These are phyloP conservation scores for Mustela lutreola DNA, from an alignment of 2,113 vertebrate genomes.

Conservation along the genomic window DNA sequence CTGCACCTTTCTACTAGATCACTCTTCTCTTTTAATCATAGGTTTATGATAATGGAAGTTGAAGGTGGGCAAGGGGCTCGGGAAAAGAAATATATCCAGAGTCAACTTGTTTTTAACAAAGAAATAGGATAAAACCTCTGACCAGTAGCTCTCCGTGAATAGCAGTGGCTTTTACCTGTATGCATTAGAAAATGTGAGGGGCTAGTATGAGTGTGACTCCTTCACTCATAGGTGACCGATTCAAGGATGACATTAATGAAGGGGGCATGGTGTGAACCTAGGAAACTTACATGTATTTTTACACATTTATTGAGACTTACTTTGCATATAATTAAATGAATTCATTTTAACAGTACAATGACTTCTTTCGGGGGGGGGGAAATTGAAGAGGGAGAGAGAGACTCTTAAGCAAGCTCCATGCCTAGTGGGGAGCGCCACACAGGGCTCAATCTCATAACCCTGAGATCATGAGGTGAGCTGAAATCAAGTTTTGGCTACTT, in stretches of 20 bases:
- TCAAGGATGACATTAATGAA: background rate
- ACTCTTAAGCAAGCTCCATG: background rate
- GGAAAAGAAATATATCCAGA: background rate
- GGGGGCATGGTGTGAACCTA: background rate
- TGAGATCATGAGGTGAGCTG: background rate
- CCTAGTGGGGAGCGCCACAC: background rate
- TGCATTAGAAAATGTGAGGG: background rate
- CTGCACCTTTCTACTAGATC: background rate
- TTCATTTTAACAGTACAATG: background rate
- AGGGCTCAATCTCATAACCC: background rate
- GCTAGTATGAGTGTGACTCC: background rate
- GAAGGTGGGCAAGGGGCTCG: background rate
- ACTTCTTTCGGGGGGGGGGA: background rate
- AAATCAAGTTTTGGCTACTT: no score
- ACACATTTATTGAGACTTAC: background rate
- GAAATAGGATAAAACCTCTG: background rate
- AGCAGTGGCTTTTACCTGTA: background rate
- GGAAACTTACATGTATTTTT: background rate
- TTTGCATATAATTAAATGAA: background rate
- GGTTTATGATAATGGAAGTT: background rate
- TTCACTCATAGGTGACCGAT: background rate
- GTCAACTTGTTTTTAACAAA: background rate
- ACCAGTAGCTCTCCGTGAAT: background rate
- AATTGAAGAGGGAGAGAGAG: background rate
- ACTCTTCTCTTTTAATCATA: background rate